Evolutionary conservation across 2,113 vertebrate species (phyloP).

Genomic region (Mormoops blainvillei): DNA sequence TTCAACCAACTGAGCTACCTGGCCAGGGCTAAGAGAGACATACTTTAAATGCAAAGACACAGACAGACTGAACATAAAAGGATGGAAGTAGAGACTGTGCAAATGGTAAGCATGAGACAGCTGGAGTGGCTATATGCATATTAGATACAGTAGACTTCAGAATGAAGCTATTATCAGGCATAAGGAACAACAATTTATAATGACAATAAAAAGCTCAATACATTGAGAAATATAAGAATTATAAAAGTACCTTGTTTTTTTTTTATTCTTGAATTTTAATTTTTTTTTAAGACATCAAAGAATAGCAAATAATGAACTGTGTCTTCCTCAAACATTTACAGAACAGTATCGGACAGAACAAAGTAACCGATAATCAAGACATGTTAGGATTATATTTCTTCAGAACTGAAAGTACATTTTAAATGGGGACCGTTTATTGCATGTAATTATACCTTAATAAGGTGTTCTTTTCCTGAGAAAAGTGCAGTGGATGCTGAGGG

Average conservation of each 20-base stretch:
- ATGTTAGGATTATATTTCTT: constrained; percentile 3
- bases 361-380: constrained; percentile 47
- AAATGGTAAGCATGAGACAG: not conserved
- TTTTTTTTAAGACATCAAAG: constrained; percentile 20
- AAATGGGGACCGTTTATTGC: not conserved
- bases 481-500: not conserved
- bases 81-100: not conserved
- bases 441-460: not conserved
- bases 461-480: not conserved
- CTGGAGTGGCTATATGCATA: not conserved
- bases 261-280: too few relatives aligned
- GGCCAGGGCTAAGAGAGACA: not conserved
- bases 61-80: not conserved
- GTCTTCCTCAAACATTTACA: constrained; percentile 74
- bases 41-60: not conserved
- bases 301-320: constrained; percentile 24
- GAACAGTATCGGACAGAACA: constrained; percentile 27
- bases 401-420: not conserved
- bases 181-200: not conserved
- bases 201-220: not conserved
- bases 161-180: not conserved
- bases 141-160: not conserved
- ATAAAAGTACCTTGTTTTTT: not conserved
- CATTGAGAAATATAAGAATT: not conserved
- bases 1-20: too few relatives aligned